Conservation (phyloP, 2,888 invertebrate species). For the Dugesia japonica region DNA sequence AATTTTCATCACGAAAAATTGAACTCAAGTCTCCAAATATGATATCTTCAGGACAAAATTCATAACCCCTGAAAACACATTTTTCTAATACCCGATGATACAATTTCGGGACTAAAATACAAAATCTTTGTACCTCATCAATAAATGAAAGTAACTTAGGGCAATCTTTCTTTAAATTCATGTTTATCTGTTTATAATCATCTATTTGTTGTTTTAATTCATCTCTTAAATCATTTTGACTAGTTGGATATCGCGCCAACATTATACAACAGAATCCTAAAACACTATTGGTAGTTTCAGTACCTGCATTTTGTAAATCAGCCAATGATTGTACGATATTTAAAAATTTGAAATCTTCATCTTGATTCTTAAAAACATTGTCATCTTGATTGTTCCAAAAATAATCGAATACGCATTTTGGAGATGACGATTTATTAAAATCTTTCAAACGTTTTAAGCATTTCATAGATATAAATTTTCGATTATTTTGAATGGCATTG, state of each 20-base stretch:
- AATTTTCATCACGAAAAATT: slow-evolving; percentile 24
- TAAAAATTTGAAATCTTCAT: neutral
- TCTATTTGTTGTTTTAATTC: slow-evolving; percentile 28
- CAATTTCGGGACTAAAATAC: slow-evolving; percentile 31
- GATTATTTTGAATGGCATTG: neutral
- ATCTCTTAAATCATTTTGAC: slow-evolving; percentile 32
- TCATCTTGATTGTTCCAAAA: neutral
- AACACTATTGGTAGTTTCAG: slow-evolving; percentile 28
- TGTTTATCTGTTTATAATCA: neutral
- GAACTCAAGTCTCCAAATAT: slow-evolving; percentile 22
- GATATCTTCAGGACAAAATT: slow-evolving; percentile 17
- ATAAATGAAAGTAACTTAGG: slow-evolving; percentile 32
- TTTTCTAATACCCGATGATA: neutral
- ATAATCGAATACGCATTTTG: slow-evolving; percentile 6
- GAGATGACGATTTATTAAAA: neutral
- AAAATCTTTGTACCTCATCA: slow-evolving; percentile 33
- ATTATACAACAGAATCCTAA: slow-evolving; percentile 27
- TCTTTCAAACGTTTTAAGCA: neutral
- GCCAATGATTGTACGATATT: slow-evolving; percentile 20
- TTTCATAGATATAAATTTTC: neutral
- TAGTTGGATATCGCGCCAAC: slow-evolving; percentile 3
- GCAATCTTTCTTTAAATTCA: slow-evolving; percentile 25
- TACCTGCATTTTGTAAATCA: slow-evolving; percentile 31
- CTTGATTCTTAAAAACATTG: neutral
- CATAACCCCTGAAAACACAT: neutral